Base-by-base conservation (phyloP, 1,140 invertebrate genomes). In the Xylocopa sonorina region DNA sequence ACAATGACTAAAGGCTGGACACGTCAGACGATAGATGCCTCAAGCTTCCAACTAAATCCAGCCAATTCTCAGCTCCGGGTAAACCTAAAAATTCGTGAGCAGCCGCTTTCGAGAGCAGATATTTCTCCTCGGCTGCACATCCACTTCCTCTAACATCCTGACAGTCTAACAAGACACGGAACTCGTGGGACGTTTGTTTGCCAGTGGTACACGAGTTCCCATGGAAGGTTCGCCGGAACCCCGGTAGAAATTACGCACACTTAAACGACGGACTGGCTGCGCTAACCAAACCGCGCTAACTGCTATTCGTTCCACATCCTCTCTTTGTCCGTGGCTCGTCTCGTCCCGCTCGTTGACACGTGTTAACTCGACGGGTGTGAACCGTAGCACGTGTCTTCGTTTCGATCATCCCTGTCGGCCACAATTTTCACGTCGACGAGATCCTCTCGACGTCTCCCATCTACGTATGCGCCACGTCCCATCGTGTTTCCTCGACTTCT, bases 351-450 rank as follows among this genome's bases (percentile, higher is more conserved):
- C 38, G 57, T 62, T 62, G 57, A 73, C 55, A 73, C 69, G 69
- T 73, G 69, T 73, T 62, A 27, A 41, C 38, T 60, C 29, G 69
- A 73, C 62, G 55, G 55, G 41, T 73, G 69, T 34, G 69, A 62
- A 73, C 69, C 69, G 27, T 55, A 73, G 69, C 69, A 73, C 69
- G 69, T 73, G 69, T 73, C 69, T 57, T 72, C n/a, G 53, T 27
- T 50, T 14, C 69, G 27, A 60, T 48, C 53, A 27, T 32, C 53
- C 16, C 43, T 38, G 55, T 41, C 24, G 32, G 18, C 38, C 24
- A 51, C 38, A 71, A 71, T 71, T 71, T 27, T 34, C 9, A n/a
- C 43, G 63, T 7, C 27, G 27, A 63, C 38, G 38, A 58, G n/a
- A n/a, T n/a, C n/a, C n/a, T n/a, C 29, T 29, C 27, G 27, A 16